Conservation (phyloP, 2,797 vertebrate species). For the Pseudotriccus pelzelni region DNA sequence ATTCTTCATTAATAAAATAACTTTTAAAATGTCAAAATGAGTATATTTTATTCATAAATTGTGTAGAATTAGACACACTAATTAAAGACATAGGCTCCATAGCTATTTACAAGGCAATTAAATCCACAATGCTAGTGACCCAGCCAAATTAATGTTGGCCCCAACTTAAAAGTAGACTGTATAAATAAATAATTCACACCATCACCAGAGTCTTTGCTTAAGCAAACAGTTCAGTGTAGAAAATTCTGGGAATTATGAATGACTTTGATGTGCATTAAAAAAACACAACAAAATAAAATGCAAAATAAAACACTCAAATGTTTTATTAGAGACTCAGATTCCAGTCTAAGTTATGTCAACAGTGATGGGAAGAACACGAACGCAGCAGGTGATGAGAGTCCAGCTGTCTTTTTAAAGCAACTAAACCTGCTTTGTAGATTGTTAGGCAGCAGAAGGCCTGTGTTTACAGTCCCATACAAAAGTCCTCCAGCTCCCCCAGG, state of each 20-base stretch:
- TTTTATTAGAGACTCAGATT: constrained; percentile 46
- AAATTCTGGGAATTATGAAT: constrained; percentile 56
- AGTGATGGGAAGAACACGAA: background rate
- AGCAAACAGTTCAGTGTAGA: constrained; percentile 47
- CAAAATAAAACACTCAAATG: constrained; percentile 52
- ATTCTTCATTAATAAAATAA: constrained; percentile 68
- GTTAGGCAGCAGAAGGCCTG: background rate
- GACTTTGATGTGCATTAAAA: constrained; percentile 48
- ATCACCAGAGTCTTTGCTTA: constrained; percentile 21
- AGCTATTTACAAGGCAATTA: constrained; percentile 69
- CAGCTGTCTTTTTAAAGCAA: background rate
- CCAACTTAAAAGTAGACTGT: constrained; percentile 65
- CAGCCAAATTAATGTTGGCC: constrained; percentile 65
- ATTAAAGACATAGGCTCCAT: constrained; percentile 45
- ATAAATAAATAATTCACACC: constrained; percentile 72
- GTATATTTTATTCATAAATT: constrained; percentile 66
- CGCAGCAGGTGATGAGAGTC: constrained; percentile 20
- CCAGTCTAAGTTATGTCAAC: constrained; percentile 53
- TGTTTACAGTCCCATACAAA: background rate
- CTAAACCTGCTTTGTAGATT: background rate
- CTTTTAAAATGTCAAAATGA: constrained; percentile 47
- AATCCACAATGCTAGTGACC: constrained; percentile 57
- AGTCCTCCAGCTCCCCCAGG: background rate
- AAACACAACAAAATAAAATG: constrained; percentile 30
- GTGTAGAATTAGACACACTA: constrained; percentile 37